Conservation (phyloP, 2,113 vertebrate species). For the Rhinoderma darwinii region DNA sequence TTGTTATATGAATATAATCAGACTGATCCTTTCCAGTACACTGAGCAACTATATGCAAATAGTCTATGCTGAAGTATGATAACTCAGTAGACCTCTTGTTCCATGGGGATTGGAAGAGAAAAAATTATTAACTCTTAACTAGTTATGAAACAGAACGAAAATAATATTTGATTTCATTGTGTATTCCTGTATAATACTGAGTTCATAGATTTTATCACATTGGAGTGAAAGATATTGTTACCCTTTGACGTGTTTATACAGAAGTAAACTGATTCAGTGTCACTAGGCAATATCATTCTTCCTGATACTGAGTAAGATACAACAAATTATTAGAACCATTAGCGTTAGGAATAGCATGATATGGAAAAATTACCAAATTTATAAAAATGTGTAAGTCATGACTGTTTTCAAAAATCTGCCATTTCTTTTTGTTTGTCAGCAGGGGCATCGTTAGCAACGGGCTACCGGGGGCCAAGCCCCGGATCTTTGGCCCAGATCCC, state of each 20-base stretch:
- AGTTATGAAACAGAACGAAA: not conserved
- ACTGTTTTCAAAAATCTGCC: no score
- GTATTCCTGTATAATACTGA: not conserved
- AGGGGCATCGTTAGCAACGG: no score
- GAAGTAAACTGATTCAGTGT: not conserved
- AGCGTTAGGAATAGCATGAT: no score
- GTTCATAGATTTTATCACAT: not conserved
- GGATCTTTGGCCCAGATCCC: no score
- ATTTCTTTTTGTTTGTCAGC: no score
- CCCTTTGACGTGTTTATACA: not conserved
- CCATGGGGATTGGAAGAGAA: not conserved
- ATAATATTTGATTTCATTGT: not conserved
- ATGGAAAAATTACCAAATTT: no score
- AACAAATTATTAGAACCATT: no score
- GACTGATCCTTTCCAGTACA: constrained; percentile 46
- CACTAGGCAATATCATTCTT: not conserved
- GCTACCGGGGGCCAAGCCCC: no score
- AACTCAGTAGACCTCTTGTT: not conserved
- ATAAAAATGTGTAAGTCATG: no score
- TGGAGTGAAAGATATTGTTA: not conserved
- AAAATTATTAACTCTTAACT: constrained; percentile 10
- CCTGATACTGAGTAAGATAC: not conserved
- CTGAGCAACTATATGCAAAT: constrained; percentile 52
- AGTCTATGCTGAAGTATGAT: constrained; percentile 29
- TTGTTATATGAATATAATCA: constrained; percentile 46